Evolutionary conservation across 2,797 vertebrate species (phyloP), one percentile per base, ranked within the genome.

Genomic region (Enteromius viviparus): DNA sequence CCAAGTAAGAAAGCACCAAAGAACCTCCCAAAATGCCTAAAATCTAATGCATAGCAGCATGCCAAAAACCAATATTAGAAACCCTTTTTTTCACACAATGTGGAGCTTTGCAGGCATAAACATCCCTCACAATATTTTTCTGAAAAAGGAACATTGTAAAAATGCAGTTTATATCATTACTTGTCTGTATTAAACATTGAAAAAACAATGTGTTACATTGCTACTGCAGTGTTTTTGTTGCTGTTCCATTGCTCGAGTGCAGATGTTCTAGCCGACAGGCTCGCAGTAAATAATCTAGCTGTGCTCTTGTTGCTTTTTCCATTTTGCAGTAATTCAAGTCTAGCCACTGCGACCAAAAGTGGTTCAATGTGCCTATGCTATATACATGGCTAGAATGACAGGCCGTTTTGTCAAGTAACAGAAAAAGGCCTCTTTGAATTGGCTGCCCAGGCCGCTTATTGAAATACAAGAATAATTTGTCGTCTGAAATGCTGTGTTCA

Each of bases 341-440:
- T 60, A 87, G 71, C 81, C 74, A 83, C 65, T 55, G 21, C 53
- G 45, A 64, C 53, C 8, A 65, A 82, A 40, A 70, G 29, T 53
- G 78, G 74, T 65, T 55, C 78, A 78, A 8, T 81, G 58, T 69
- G 76, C 51, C 80, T 66, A 32, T 55, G 55, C 71, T 19, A 42
- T 75, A 66, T 70, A 87, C 86, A 62, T 65, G 26, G 71, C 17
- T 74, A 79, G 77, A 83, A 65, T 87, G 80, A 23, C 85, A 80
- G 87, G 78, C 82, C 86, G 78, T 71, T 90, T 84, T 74, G 66
- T 89, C 87, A 84, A 86, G 88, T 86, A 83, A 88, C 84, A 78
- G 78, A 78, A 68, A 45, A 87, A 84, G 53, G 68, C 12, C 65
- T 68, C 58, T 68, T 49, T 80, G 78, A 81, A n/a, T 84, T 84